Conservation (phyloP, 2,797 vertebrate species). For the Urosaurus nigricauda region DNA sequence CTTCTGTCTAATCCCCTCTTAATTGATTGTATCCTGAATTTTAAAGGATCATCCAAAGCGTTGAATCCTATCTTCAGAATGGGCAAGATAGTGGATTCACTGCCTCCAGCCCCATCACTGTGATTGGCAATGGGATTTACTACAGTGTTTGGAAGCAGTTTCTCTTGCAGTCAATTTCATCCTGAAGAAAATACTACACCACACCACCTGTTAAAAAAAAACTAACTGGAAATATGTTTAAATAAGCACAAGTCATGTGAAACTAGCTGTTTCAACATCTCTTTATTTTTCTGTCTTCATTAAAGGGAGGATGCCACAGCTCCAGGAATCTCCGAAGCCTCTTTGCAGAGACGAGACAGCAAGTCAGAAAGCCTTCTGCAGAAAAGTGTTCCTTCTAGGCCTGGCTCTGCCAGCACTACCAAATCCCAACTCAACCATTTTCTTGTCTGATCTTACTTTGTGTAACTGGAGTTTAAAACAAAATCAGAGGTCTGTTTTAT, state of each 20-base stretch:
- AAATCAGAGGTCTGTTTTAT: neutral
- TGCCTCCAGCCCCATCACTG: no score
- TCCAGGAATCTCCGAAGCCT: conserved; percentile 63
- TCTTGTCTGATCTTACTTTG: conserved; percentile 50
- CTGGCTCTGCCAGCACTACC: conserved; percentile 53
- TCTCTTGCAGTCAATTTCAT: no score
- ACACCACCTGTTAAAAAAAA: no score
- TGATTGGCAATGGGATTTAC: no score
- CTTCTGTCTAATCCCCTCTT: no score
- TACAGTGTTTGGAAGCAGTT: no score
- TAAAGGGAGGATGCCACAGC: conserved; percentile 73
- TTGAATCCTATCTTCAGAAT: no score
- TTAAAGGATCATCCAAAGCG: no score
- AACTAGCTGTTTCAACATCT: neutral
- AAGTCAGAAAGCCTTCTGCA: conserved; percentile 45
- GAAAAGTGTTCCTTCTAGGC: conserved; percentile 37
- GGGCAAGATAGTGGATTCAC: no score
- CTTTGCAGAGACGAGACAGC: conserved; percentile 6
- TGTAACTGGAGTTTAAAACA: neutral
- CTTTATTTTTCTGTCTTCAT: neutral
- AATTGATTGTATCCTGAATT: no score
- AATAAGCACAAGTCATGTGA: neutral
- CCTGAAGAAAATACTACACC: no score
- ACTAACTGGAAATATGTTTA: neutral
- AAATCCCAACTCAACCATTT: conserved; percentile 65